A percentile compares a stretch with the other conserved stretches of the same genome.
These are phyloP conservation scores for Calliopsis andreniformis DNA, from an alignment of 1,140 invertebrate genomes.

Conservation along the genomic window DNA sequence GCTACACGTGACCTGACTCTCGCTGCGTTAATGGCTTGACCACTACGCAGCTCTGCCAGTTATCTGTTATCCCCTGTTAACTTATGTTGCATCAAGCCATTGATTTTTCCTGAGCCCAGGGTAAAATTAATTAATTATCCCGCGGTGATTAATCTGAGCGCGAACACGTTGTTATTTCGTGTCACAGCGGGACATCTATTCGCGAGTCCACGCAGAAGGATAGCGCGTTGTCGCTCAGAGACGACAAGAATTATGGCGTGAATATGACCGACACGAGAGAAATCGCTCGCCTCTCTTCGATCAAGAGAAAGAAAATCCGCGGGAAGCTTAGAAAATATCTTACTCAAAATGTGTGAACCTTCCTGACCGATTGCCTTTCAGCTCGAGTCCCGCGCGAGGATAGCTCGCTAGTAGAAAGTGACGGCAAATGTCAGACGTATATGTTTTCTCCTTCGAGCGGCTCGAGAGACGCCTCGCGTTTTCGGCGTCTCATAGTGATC, in stretches of 20 bases:
- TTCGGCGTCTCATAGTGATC: too few relatives aligned
- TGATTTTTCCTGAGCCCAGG: constrained; percentile 23
- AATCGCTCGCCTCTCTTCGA: not conserved
- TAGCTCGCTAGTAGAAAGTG: constrained; percentile 14
- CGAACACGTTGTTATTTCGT: constrained; percentile 48
- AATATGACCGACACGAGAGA: constrained; percentile 5
- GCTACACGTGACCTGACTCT: not conserved
- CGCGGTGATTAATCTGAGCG: constrained; percentile 55
- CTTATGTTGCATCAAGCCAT: constrained; percentile 17
- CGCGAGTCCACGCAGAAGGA: constrained; percentile 19
- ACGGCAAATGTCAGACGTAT: not conserved
- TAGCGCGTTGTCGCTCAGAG: constrained; percentile 4
- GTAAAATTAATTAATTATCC: constrained; percentile 60
- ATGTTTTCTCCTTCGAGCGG: not conserved
- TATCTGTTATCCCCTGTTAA: constrained; percentile 43
- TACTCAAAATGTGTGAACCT: not conserved
- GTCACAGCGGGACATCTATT: constrained; percentile 49
- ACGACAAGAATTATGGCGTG: constrained; percentile 17
- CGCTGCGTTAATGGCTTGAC: not conserved
- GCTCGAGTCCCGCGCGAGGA: too few relatives aligned
- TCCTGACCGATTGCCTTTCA: too few relatives aligned
- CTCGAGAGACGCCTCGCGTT: too few relatives aligned
- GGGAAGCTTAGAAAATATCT: constrained; percentile 28
- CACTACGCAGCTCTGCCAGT: constrained; percentile 6
- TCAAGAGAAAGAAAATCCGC: not conserved